Evolutionary conservation across 1,140 invertebrate genomes (phyloP).

Genomic region (Leptestheria dahalacensis): DNA sequence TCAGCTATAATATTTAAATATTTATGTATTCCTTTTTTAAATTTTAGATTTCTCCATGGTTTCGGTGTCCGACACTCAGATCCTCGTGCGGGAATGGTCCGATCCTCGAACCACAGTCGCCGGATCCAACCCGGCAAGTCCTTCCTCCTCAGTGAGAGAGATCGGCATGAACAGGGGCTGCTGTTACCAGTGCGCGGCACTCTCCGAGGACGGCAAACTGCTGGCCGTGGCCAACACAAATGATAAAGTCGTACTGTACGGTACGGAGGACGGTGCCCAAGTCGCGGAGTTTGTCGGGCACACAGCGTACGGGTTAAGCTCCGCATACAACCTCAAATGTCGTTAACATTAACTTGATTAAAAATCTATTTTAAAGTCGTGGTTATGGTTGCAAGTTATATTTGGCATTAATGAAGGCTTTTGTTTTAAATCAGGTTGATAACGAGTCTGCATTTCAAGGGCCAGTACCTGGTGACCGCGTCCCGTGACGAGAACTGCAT

Average conservation of each 20-base stretch:
- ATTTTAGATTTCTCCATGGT: constrained; percentile 4
- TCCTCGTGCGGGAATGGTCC: neutral
- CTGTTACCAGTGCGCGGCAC: constrained; percentile 5
- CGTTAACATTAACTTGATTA: too few species aligned
- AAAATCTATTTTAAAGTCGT: neutral
- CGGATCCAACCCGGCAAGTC: neutral
- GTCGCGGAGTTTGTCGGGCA: constrained; percentile 11
- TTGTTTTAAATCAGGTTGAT: neutral
- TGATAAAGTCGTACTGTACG: constrained; percentile 12
- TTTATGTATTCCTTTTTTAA: neutral
- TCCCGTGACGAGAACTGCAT: neutral
- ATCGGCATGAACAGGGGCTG: neutral
- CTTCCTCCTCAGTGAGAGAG: neutral
- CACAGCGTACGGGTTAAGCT: neutral
- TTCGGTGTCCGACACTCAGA: constrained; percentile 10
- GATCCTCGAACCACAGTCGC: neutral
- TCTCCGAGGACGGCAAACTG: neutral
- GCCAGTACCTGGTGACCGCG: neutral
- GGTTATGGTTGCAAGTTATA: neutral
- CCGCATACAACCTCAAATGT: neutral
- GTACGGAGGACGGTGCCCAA: neutral
- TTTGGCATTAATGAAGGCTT: neutral
- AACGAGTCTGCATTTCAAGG: neutral
- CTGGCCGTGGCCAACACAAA: constrained; percentile 7
- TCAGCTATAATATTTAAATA: neutral